Evolutionary conservation across 2,113 vertebrate genomes (phyloP), one percentile per base, ranked within the genome.

Genomic region (Tachysurus vachellii): DNA sequence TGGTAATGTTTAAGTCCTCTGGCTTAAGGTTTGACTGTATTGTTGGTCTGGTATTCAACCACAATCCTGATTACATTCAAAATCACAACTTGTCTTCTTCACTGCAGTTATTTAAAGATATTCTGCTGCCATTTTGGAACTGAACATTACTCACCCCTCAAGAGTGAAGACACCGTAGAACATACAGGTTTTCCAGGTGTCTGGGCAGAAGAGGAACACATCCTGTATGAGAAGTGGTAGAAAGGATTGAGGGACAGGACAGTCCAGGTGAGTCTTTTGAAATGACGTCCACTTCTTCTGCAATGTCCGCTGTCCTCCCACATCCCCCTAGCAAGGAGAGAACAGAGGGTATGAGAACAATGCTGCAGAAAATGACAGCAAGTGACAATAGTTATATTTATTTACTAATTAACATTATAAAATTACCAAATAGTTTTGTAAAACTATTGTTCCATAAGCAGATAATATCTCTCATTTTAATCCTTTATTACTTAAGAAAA

Each of bases 221-320:
- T 97, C 95, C 88, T 95, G 94, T 53, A 96, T 91, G 61, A 96
- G 54, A 89, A 94, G 94, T 0, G 94, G 95, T 85, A 97, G 91
- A 85, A 92, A 92, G 36, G 90, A 90, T 57, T 94, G 92, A 3
- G 89, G 92, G 23, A 94, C 66, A 0, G 95, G 95, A 82, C 96
- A 96, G 81, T 95, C 90, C 68, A 97, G 89, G 50, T 89, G 92
- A 87, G 96, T 92, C 87, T 96, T 96, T 80, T 96, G 89, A 91
- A 97, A 96, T 0, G 93, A 94, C 0, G 95, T 96, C 96, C 95
- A 95, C 87, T 93, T 95, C 88, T 92, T 96, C 88, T 96, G 96
- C 77, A 96, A 87, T 0, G 94, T 90, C 28, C 93, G 92, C 88
- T 36, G 91, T 26, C 96, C 95, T n/a, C 96, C 96, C 1, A 92